Percentiles rank a stretch among this genome's conserved stretches.
Conservation (phyloP, 2,888 invertebrate species). For the Campoplex capitator region DNA sequence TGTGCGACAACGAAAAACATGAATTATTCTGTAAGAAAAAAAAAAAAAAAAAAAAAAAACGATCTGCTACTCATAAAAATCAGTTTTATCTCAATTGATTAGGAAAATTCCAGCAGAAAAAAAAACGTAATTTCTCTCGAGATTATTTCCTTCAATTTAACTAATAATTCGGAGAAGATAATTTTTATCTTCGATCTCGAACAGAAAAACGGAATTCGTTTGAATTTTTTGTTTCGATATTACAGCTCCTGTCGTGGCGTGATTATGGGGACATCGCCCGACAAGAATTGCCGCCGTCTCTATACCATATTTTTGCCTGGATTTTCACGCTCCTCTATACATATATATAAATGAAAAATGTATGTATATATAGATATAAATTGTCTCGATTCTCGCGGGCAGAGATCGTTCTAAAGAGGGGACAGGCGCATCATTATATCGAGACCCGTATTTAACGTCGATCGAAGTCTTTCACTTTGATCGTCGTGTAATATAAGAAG, state of each 20-base stretch:
- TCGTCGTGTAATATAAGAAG: slow-evolving; percentile 54
- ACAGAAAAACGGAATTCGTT: not conserved
- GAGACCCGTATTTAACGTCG: slow-evolving; percentile 60
- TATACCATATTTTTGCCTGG: slow-evolving; percentile 35
- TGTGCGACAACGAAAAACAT: not conserved
- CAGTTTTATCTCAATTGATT: not conserved
- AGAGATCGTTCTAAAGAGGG: slow-evolving; percentile 46
- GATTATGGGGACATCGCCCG: slow-evolving; percentile 50
- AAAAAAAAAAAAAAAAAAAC: not conserved
- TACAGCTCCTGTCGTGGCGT: slow-evolving; percentile 74
- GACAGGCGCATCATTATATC: slow-evolving; percentile 57
- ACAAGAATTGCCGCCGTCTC: slow-evolving; percentile 8
- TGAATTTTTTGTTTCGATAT: slow-evolving; percentile 28
- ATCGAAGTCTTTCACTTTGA: slow-evolving; percentile 61
- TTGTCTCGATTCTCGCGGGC: slow-evolving; percentile 17
- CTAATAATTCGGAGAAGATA: not conserved
- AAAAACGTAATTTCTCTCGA: not conserved
- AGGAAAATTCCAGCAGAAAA: not conserved
- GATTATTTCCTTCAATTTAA: not conserved
- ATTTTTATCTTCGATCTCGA: not conserved
- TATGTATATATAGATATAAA: not conserved
- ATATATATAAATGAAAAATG: not conserved
- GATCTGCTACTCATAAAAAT: not conserved
- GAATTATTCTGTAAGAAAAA: not conserved
- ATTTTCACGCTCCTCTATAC: slow-evolving; percentile 32